Evolutionary conservation across 2,797 vertebrate genomes (phyloP).

Genomic region (Rhabdomys pumilio): DNA sequence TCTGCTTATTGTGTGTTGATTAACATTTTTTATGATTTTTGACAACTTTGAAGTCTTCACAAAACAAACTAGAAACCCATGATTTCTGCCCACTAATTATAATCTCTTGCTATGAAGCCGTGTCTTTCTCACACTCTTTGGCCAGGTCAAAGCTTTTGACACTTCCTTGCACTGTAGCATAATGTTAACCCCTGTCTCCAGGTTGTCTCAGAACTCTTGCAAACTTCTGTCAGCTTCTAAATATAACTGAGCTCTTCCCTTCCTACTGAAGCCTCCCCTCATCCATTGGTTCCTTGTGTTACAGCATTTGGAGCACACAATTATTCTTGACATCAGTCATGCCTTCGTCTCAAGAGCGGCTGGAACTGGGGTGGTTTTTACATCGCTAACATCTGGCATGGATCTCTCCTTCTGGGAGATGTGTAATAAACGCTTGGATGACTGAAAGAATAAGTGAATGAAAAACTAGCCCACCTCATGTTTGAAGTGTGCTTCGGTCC

Average conservation of each 20-base stretch:
- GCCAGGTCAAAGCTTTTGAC: background rate
- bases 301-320: background rate
- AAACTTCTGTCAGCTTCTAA: conserved; percentile 45
- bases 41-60: background rate
- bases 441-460: conserved; percentile 58
- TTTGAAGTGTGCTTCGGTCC: background rate
- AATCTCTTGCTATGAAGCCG: background rate
- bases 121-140: background rate
- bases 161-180: background rate
- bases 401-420: conserved; percentile 33
- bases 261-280: conserved; percentile 25
- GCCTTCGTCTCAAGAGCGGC: conserved; percentile 23
- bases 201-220: conserved; percentile 14
- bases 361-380: background rate
- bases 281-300: background rate
- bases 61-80: conserved; percentile 18
- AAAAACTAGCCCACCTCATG: conserved; percentile 42
- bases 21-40: conserved; percentile 31
- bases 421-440: conserved; percentile 44
- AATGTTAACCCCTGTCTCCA: conserved; percentile 30
- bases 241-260: background rate
- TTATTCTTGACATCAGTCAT: conserved; percentile 3
- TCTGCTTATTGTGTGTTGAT: conserved; percentile 54
- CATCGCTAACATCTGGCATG: conserved; percentile 50
- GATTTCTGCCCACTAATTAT: conserved; percentile 26